phyloP scores from a whole-genome alignment of 2,888 invertebrate genomes.

The Stenchaetothrips biformis region DNA sequence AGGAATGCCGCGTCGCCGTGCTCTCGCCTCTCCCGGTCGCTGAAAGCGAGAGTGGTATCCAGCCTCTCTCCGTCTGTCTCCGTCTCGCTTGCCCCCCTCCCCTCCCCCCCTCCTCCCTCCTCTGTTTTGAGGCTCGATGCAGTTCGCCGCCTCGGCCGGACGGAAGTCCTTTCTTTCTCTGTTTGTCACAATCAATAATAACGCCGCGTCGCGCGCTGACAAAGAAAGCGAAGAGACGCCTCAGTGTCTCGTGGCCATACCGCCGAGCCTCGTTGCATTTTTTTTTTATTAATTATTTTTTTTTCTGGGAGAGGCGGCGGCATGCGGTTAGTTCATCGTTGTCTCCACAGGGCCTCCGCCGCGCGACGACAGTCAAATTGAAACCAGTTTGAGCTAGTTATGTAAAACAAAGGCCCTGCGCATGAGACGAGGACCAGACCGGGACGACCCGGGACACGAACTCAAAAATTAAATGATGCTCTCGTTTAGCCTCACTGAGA shows the following conservation, averaged over 20 bases:
- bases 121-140: neutral
- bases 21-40: neutral
- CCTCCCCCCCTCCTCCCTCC: neutral
- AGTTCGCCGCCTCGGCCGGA: neutral
- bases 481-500: no score
- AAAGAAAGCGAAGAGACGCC: no score
- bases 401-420: neutral
- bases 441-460: no score
- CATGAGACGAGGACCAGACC: neutral
- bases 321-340: no score
- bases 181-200: no score
- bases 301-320: no score
- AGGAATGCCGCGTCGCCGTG: neutral
- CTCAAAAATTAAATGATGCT: no score
- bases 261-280: no score
- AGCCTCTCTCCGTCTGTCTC: neutral
- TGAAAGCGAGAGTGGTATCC: conserved; percentile 19
- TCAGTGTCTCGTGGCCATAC: no score
- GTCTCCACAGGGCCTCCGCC: no score
- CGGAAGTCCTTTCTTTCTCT: neutral
- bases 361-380: neutral
- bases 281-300: no score
- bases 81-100: neutral
- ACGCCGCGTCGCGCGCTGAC: no score
- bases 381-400: neutral